phyloP scores from a whole-genome alignment of 2,113 vertebrate species.

The Erpornis zantholeuca region DNA sequence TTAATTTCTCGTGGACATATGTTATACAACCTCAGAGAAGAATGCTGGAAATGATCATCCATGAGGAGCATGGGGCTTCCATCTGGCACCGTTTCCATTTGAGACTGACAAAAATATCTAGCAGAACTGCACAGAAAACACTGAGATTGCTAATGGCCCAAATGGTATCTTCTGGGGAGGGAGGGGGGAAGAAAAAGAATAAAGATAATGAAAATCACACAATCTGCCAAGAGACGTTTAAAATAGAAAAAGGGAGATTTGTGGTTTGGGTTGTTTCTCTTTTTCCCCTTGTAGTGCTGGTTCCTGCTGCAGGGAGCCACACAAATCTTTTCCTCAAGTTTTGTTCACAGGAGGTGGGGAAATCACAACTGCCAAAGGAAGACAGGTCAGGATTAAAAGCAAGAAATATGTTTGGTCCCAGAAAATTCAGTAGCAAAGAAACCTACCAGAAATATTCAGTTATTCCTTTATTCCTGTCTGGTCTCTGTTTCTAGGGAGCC shows the following conservation, averaged over 20 bases:
- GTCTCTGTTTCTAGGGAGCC: no score
- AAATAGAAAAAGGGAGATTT: neutral
- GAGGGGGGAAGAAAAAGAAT: neutral
- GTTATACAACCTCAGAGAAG: constrained; percentile 8
- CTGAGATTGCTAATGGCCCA: neutral
- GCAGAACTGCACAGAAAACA: neutral
- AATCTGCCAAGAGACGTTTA: neutral
- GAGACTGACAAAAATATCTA: constrained; percentile 22
- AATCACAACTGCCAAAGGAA: neutral
- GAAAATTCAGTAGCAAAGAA: neutral
- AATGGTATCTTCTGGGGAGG: neutral
- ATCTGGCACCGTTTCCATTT: constrained; percentile 36
- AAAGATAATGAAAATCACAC: neutral
- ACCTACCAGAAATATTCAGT: neutral
- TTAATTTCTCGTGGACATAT: constrained; percentile 51
- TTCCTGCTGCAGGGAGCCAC: neutral
- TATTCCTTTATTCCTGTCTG: no score
- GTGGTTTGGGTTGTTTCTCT: neutral
- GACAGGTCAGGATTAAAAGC: neutral
- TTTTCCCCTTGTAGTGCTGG: neutral
- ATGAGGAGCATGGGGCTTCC: constrained; percentile 53
- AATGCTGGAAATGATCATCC: constrained; percentile 61
- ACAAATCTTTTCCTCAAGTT: neutral
- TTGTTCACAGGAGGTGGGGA: neutral
- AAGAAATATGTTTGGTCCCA: neutral